Evolutionary conservation across 1,140 invertebrate genomes (phyloP), one percentile per base, ranked within the genome.

Genomic region (Microvelia longipes): DNA sequence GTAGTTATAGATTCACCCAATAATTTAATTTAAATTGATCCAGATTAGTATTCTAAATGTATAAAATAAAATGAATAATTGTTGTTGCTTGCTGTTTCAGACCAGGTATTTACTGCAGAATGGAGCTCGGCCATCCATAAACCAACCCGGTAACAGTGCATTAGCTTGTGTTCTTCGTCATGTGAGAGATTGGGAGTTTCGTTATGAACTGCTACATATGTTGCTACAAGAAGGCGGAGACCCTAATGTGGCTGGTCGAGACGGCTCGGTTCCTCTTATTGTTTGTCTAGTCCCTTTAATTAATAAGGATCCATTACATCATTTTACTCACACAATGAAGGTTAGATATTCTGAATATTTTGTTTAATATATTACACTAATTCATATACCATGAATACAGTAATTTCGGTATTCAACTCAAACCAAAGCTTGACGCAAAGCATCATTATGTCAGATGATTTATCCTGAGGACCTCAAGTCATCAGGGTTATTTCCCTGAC

Each of bases 261-360:
- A 89, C 79, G 87, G 87, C 15, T 86, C 85, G 28, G 86, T 87
- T 27, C 87, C 87, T 5, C 82, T 89, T 35, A 89, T 89, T 87
- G 86, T 89, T 11, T 86, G 88, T 74, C 78, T 89, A 19, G 87
- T 89, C 26, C 88, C 88, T 29, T 80, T 89, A 5, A 89, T 89
- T 60, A 89, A 89, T 75, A 89, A 89, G 76, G 87, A 89, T 80
- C 87, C 87, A 50, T 75, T 89, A 60, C 87, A 88, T 78, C 86
- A 87, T 76, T 87, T 88, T 74, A 88, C 87, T 24, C 88, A 89
- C 78, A 87, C 82, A 67, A 89, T 88, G 85, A 89, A 89, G 80
- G 86, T 86, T 75, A 76, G 2, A 28, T 27, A 27, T 29, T 11
- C 5, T 67, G 13, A 27, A 14, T 19, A 25, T n/a, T n/a, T n/a